Evolutionary conservation across 1,140 invertebrate genomes (phyloP), one percentile per base, ranked within the genome.

Genomic region (Trichomalopsis sarcophagae): DNA sequence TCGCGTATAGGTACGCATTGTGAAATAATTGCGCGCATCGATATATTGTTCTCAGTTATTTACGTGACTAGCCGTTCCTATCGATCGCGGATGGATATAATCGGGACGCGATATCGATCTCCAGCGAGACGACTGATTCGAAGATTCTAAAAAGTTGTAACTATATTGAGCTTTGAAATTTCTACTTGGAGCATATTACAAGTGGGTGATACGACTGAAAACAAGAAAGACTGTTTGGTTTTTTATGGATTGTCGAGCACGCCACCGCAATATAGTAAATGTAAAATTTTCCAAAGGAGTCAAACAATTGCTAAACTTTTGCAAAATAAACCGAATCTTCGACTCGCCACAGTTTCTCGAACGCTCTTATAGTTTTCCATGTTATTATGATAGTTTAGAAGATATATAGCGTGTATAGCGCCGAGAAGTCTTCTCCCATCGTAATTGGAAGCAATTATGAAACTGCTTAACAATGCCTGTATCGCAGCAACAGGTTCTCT

Each of bases 1-100:
- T 81, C 50, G 30, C 23, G 2, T 21, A n/a, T 40, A 36, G 73
- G 10, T 75, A 84, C 14, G 23, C 13, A 84, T 89, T 86, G 81
- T 83, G 84, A 85, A 88, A 87, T 84, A 88, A 88, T 87, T 73
- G 50, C 76, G 79, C 71, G 75, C 69, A 40, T 71, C 47, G 74
- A 84, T 80, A 87, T 85, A 84, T 50, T 78, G 82, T 84, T 81
- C 69, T 68, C 40, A 3, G 17, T 7, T 62, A 17, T 10, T 17
- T 55, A 10, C 50, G 13, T 11, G 50, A 62, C 17, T 62, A 0
- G 55, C 55, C 17, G 5, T 6, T 62, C 55, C 4, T 21, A 21
- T 62, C 17, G 55, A 62, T 21, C 5, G 21, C 55, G 21, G 21
- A 62, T n/a, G 14, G 55, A 17, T 21, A 17, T 5, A 62, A 62